A percentile compares a stretch with the other conserved stretches of the same genome.
These are phyloP conservation scores for Solea senegalensis DNA, from an alignment of 2,113 vertebrate genomes.

Conservation along the genomic window DNA sequence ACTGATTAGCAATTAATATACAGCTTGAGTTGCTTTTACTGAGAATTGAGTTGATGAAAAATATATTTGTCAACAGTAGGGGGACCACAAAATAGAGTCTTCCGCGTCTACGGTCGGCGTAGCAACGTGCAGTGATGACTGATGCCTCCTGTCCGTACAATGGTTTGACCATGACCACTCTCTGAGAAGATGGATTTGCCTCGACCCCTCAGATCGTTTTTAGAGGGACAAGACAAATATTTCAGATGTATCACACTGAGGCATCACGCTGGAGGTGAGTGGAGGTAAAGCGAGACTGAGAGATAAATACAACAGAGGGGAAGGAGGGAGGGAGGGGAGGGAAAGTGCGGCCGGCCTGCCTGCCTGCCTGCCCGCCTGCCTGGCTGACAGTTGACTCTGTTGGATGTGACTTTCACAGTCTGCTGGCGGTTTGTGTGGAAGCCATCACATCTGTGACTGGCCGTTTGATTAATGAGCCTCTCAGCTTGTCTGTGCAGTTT, in stretches of 20 bases:
- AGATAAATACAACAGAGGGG: slow-evolving; percentile 70
- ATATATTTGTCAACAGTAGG: slow-evolving; percentile 13
- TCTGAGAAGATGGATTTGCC: slow-evolving; percentile 66
- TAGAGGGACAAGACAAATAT: slow-evolving; percentile 72
- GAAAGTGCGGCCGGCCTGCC: slow-evolving; percentile 69
- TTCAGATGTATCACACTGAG: slow-evolving; percentile 66
- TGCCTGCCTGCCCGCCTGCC: slow-evolving; percentile 80
- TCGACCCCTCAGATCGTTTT: slow-evolving; percentile 68
- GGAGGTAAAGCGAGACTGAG: slow-evolving; percentile 59
- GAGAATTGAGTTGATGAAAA: not conserved
- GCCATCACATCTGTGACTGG: slow-evolving; percentile 96
- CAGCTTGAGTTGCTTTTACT: slow-evolving; percentile 5
- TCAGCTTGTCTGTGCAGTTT: slow-evolving; percentile 90
- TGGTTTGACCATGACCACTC: slow-evolving; percentile 68
- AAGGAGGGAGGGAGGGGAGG: slow-evolving; percentile 25
- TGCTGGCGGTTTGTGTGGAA: slow-evolving; percentile 92
- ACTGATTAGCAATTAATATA: not conserved
- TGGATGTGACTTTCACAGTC: slow-evolving; percentile 99
- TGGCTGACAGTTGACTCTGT: slow-evolving; percentile 87
- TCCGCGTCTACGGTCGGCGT: slow-evolving; percentile 22
- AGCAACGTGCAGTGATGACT: slow-evolving; percentile 44
- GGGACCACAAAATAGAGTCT: not conserved
- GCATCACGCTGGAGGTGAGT: slow-evolving; percentile 68
- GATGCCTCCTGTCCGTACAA: slow-evolving; percentile 54
- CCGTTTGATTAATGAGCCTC: slow-evolving; percentile 98